Conservation (phyloP, 30 jellyfish, hydroid and myxozoan species). For the Sanderia malayensis region DNA sequence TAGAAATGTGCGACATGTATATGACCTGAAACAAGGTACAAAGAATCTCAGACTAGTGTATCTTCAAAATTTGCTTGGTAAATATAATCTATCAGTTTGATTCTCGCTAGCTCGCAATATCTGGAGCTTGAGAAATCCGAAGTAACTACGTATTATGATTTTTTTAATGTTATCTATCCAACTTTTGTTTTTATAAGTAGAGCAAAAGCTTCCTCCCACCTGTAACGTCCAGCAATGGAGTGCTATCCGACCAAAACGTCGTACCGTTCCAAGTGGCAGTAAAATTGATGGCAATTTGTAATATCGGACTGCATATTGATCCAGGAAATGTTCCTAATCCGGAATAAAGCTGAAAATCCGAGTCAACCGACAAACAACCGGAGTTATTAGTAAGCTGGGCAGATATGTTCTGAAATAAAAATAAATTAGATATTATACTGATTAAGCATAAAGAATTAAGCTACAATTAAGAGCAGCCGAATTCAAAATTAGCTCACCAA, state of each 20-base stretch:
- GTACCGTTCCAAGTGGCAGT: constrained; percentile 29
- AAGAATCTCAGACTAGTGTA: too few species aligned
- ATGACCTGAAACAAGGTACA: constrained; percentile 68
- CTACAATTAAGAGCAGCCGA: too few species aligned
- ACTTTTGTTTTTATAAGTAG: too few species aligned
- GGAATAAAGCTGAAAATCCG: constrained; percentile 40
- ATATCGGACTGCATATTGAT: constrained; percentile 71
- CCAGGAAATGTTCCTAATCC: constrained; percentile 81
- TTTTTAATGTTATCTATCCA: background rate
- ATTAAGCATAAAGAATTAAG: too few species aligned
- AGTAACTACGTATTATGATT: background rate
- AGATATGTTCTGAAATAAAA: constrained; percentile 21
- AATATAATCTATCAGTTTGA: too few species aligned
- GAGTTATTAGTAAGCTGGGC: constrained; percentile 21
- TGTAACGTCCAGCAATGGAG: constrained; percentile 48
- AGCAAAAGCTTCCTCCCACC: too few species aligned
- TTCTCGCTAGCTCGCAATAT: too few species aligned
- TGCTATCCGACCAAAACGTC: constrained; percentile 55
- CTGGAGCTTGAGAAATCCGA: background rate
- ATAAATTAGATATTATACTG: too few species aligned
- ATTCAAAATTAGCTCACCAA: constrained; percentile 36
- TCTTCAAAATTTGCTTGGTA: too few species aligned
- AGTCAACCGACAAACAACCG: constrained; percentile 57
- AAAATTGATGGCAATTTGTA: constrained; percentile 37
- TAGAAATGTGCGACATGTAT: constrained; percentile 64